These are phyloP conservation scores for Drosophila punjabiensis DNA, from an alignment of 1,140 invertebrate genomes.

Conservation along the genomic window DNA sequence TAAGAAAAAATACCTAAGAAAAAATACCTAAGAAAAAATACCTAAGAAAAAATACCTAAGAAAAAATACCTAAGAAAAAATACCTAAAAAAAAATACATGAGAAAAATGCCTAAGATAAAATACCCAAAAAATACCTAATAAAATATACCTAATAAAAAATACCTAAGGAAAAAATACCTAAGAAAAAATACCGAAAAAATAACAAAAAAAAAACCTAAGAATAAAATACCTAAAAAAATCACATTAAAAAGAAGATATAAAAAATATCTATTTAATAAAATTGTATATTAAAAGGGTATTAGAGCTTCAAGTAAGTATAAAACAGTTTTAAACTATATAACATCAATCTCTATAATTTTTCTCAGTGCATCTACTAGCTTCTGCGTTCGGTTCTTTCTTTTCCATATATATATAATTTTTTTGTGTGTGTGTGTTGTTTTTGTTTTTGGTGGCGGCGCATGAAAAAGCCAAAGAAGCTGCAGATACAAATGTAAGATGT, in stretches of 20 bases:
- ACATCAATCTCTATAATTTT: neutral
- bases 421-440: constrained; percentile 13
- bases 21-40: neutral
- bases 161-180: neutral
- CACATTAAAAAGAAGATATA: too few species aligned
- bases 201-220: too few species aligned
- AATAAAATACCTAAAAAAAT: too few species aligned
- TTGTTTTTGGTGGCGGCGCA: constrained; percentile 57
- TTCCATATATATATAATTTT: constrained; percentile 25
- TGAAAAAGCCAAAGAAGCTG: constrained; percentile 44
- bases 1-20: too few species aligned
- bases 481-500: constrained; percentile 63
- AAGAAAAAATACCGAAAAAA: too few species aligned
- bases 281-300: neutral
- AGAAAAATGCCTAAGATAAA: too few species aligned
- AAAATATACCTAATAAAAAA: neutral
- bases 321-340: neutral
- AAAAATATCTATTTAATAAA: neutral
- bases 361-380: neutral
- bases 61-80: too few species aligned
- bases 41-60: too few species aligned
- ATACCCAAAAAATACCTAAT: too few species aligned
- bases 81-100: too few species aligned
- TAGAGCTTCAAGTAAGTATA: neutral
- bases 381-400: constrained; percentile 29